Evolutionary conservation across 2,888 invertebrate species (phyloP), one percentile per base, ranked within the genome.

Genomic region (Frankliniella intonsa): DNA sequence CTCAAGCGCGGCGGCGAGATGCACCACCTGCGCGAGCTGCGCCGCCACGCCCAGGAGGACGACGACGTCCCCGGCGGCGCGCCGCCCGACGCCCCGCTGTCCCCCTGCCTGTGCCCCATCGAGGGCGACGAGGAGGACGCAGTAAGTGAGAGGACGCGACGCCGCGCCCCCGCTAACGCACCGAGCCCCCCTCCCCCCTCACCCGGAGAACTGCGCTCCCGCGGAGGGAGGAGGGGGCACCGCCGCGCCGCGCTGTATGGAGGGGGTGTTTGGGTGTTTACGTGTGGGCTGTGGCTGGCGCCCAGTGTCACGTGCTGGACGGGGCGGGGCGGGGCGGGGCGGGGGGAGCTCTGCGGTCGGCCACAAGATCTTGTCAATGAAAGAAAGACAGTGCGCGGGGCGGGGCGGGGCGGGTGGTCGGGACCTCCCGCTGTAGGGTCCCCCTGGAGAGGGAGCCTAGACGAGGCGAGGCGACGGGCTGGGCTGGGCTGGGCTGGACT

Each of bases 21-120:
- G 69, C 69, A 76, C 69, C 69, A 76, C 69, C 22, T 76, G 69
- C 69, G 69, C 69, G 69, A 76, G 22, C 69, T 76, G 69, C 25
- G 25, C 22, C 69, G 25, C 22, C 69, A 76, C 69, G 11, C 69
- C 69, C 25, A 22, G 69, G 69, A n/a, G 19, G 62, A 7, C 17
- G 14, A n/a, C 19, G 62, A n/a, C 62, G 62, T 17, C 62, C 17
- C 7, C 62, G 17, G 7, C 62, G 62, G 69, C 69, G 69, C 69
- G 69, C 69, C 69, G 25, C 69, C 69, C 69, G 12, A 17, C 12
- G 19, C 22, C 22, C 22, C 69, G 69, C 69, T 25, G 11, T 76
- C 69, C 11, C 69, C 69, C 22, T 76, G 69, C 69, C 69, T 76
- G 25, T 76, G 69, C 69, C 69, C 69, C 25, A 12, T 76, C 22